Conservation (phyloP, 2,797 vertebrate genomes). For the Botia almorhae region DNA sequence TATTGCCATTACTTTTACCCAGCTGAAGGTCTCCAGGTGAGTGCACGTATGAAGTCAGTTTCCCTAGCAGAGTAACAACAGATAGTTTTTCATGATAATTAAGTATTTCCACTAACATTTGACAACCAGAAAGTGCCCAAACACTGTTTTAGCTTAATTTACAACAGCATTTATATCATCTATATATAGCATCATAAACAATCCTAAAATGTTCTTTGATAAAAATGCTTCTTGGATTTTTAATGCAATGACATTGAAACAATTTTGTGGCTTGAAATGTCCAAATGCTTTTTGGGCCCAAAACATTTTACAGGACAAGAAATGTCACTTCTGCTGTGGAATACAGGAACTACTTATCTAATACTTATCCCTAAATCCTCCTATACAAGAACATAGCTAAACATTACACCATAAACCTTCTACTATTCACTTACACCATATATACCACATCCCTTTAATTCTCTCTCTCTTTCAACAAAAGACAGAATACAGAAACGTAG, state of each 20-base stretch:
- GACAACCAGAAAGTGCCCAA: too few species aligned
- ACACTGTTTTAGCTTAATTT: too few species aligned
- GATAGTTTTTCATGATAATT: too few species aligned
- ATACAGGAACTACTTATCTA: slow-evolving; percentile 28
- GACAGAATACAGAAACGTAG: slow-evolving; percentile 50
- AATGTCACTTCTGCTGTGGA: slow-evolving; percentile 15
- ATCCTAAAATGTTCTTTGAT: neutral
- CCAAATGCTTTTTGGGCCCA: neutral
- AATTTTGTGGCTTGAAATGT: neutral
- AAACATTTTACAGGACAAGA: neutral
- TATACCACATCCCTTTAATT: neutral
- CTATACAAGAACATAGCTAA: slow-evolving; percentile 9
- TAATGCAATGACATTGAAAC: neutral
- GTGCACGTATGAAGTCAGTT: too few species aligned
- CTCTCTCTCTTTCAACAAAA: slow-evolving; percentile 19
- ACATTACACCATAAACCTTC: neutral
- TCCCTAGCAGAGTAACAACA: too few species aligned
- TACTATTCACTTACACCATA: slow-evolving; percentile 36
- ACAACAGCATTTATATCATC: too few species aligned
- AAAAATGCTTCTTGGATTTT: neutral
- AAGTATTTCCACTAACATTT: too few species aligned
- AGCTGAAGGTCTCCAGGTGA: too few species aligned
- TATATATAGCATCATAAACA: too few species aligned
- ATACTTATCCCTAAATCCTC: slow-evolving; percentile 3
- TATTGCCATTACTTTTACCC: too few species aligned